Percentiles rank a stretch among this genome's conserved stretches.
phyloP scores from a whole-genome alignment of 2,888 invertebrate species.

The Hedya salicella region DNA sequence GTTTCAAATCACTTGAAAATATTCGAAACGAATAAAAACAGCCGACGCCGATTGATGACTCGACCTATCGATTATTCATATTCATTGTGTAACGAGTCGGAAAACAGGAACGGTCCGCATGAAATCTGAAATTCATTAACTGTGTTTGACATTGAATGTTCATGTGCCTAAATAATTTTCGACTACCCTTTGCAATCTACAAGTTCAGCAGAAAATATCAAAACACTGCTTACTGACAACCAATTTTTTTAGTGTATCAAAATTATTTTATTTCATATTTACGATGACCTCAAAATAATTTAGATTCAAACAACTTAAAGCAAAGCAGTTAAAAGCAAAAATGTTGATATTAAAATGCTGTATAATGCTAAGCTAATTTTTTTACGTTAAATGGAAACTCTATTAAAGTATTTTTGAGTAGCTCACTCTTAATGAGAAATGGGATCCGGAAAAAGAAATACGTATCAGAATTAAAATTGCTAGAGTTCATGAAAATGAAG shows the following conservation, averaged over 20 bases:
- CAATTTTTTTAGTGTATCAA: no score
- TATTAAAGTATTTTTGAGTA: no score
- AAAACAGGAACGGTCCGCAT: constrained; percentile 58
- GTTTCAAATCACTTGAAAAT: background rate
- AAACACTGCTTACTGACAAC: background rate
- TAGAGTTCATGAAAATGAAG: no score
- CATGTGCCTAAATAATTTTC: constrained; percentile 17
- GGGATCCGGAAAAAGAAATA: no score
- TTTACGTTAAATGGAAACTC: no score
- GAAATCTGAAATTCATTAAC: constrained; percentile 62
- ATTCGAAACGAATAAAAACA: constrained; percentile 5
- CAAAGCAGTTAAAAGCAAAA: no score
- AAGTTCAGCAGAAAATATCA: constrained; percentile 1
- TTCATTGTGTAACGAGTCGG: constrained; percentile 66
- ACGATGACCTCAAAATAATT: no score
- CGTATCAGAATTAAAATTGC: no score
- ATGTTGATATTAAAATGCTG: background rate
- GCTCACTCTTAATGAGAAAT: no score
- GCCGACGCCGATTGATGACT: constrained; percentile 18
- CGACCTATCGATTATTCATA: constrained; percentile 62
- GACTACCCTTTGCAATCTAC: background rate
- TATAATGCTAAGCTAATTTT: background rate
- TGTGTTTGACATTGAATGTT: constrained; percentile 54
- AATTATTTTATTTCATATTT: no score
- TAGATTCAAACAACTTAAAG: no score